A percentile compares a stretch with the other conserved stretches of the same genome.
Conservation (phyloP, 2,113 vertebrate genomes). For the Smithornis capensis region DNA sequence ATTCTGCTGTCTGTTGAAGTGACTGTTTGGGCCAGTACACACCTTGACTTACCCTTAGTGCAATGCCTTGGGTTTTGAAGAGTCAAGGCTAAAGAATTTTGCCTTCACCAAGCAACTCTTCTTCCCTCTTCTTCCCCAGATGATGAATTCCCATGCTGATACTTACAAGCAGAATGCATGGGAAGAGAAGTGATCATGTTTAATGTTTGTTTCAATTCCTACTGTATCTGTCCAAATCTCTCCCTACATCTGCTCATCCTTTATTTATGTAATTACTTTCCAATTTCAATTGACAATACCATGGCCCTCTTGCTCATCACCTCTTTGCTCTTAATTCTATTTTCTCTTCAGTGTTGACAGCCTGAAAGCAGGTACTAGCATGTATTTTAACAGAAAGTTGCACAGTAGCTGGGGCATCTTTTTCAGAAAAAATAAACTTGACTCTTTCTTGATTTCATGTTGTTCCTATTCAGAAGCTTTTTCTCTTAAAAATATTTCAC, state of each 20-base stretch:
- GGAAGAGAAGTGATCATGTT: background rate
- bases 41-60: background rate
- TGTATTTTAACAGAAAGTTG: background rate
- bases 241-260: background rate
- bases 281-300: background rate
- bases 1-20: background rate
- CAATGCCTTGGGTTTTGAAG: background rate
- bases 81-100: background rate
- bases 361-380: background rate
- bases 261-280: background rate
- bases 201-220: background rate
- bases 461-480: background rate
- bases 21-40: background rate
- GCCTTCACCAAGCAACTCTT: background rate
- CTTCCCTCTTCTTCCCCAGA: background rate
- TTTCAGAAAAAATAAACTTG: background rate
- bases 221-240: background rate
- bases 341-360: fast-evolving
- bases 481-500: background rate
- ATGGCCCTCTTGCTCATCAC: background rate
- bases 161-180: background rate
- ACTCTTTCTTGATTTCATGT: background rate
- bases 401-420: background rate
- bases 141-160: background rate
- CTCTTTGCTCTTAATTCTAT: background rate